These are phyloP conservation scores for Muricea muricata DNA, from an alignment of 92 coral and sea anemone genomes.

Conservation along the genomic window DNA sequence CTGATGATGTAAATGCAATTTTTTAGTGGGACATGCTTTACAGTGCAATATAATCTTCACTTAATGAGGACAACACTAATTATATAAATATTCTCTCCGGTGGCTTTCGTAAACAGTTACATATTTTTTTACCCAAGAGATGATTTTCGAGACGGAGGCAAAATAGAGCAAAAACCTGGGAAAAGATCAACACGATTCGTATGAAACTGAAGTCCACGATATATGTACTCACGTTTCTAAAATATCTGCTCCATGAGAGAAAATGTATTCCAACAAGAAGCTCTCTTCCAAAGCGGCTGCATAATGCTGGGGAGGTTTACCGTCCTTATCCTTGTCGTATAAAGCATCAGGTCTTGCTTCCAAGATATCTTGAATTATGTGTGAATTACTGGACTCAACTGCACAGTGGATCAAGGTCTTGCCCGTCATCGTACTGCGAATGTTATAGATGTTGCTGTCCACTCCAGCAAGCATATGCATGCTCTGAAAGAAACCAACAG, in stretches of 20 bases:
- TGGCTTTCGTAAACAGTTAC: too few relatives aligned
- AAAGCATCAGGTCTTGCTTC: slow-evolving; percentile 21
- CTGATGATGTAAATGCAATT: too few relatives aligned
- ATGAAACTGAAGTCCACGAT: too few relatives aligned
- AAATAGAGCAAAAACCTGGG: too few relatives aligned
- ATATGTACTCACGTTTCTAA: slow-evolving; percentile 9
- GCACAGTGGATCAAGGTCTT: slow-evolving; percentile 16
- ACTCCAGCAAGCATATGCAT: neutral
- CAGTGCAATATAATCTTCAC: neutral
- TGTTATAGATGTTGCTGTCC: neutral
- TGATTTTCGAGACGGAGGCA: neutral
- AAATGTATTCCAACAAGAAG: neutral
- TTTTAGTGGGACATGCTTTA: neutral
- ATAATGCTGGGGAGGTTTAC: slow-evolving; percentile 24
- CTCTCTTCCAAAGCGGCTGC: neutral
- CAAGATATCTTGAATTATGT: slow-evolving; percentile 18
- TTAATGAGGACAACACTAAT: too few relatives aligned
- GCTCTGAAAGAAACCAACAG: neutral
- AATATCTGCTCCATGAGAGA: slow-evolving; percentile 18
- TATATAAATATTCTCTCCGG: too few relatives aligned
- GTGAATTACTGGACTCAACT: neutral
- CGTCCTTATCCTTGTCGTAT: neutral
- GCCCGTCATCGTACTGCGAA: slow-evolving; percentile 21
- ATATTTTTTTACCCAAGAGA: too few relatives aligned
- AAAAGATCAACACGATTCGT: too few relatives aligned